Conservation (phyloP, 2,888 invertebrate species). For the Tiliacea citrago region DNA sequence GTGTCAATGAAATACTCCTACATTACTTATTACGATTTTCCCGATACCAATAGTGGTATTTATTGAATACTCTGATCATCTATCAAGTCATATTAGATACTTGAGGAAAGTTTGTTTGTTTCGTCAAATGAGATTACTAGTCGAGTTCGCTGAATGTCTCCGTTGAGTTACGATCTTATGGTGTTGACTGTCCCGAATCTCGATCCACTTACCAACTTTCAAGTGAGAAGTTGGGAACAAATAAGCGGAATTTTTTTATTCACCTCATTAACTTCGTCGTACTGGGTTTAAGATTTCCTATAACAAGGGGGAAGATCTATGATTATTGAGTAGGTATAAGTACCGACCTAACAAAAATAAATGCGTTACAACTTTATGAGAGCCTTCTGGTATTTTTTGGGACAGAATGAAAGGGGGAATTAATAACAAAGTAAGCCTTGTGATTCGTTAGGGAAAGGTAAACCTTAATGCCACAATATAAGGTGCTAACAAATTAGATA, state of each 20-base stretch:
- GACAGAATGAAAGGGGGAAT: constrained; percentile 37
- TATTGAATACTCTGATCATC: constrained; percentile 59
- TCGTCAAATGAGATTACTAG: constrained; percentile 55
- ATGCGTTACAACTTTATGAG: constrained; percentile 50
- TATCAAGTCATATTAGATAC: constrained; percentile 61
- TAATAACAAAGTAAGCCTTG: constrained; percentile 45
- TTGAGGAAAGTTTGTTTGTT: constrained; percentile 60
- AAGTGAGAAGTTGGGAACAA: constrained; percentile 58
- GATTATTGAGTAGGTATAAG: constrained; percentile 50
- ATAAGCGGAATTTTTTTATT: constrained; percentile 58
- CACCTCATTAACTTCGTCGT: constrained; percentile 59
- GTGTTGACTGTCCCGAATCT: constrained; percentile 50
- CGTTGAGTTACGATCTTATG: constrained; percentile 57
- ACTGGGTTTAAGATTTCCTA: constrained; percentile 58
- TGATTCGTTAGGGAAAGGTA: constrained; percentile 48
- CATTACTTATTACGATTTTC: constrained; percentile 61
- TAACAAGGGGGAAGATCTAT: constrained; percentile 44
- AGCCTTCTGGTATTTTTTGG: constrained; percentile 39
- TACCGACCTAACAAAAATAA: constrained; percentile 35
- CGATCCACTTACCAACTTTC: constrained; percentile 60
- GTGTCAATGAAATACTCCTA: constrained; percentile 70
- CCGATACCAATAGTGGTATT: constrained; percentile 54
- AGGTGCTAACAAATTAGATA: too few species aligned
- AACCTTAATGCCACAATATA: constrained; percentile 23
- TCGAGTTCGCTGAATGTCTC: constrained; percentile 36